A percentile compares a stretch with the other conserved stretches of the same genome.
Conservation (phyloP, 2,797 vertebrate genomes). For the Pseudocheirus occidentalis region DNA sequence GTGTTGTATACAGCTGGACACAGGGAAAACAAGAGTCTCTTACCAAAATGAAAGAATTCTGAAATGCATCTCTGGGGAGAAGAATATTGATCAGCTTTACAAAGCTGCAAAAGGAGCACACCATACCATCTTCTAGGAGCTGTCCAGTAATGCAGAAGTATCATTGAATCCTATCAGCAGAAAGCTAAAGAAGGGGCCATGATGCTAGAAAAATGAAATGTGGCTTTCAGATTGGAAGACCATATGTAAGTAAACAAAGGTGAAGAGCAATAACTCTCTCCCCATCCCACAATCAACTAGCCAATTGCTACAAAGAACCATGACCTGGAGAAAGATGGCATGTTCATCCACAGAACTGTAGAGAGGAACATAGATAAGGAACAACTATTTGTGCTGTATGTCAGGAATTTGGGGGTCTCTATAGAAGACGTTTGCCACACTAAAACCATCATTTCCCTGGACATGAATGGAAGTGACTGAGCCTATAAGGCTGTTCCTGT, state of each 20-base stretch:
- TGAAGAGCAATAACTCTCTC: not conserved
- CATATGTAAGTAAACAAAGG: not conserved
- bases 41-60: not conserved
- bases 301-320: not conserved
- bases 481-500: not conserved
- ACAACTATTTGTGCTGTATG: not conserved
- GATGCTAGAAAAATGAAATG: not conserved
- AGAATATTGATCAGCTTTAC: not conserved
- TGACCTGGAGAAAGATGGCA: not conserved
- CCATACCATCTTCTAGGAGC: not conserved
- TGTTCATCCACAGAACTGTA: not conserved
- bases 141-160: not conserved
- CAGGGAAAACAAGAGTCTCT: not conserved
- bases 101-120: not conserved
- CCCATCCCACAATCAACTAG: not conserved
- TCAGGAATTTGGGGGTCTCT: not conserved
- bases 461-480: not conserved
- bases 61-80: not conserved
- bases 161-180: not conserved
- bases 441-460: not conserved
- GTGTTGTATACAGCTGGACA: not conserved
- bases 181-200: not conserved
- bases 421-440: not conserved
- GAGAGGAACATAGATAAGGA: not conserved
- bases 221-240: not conserved